Evolutionary conservation across 1,140 invertebrate species (phyloP), one percentile per base, ranked within the genome.

Genomic region (Drosophila subpulchrella): DNA sequence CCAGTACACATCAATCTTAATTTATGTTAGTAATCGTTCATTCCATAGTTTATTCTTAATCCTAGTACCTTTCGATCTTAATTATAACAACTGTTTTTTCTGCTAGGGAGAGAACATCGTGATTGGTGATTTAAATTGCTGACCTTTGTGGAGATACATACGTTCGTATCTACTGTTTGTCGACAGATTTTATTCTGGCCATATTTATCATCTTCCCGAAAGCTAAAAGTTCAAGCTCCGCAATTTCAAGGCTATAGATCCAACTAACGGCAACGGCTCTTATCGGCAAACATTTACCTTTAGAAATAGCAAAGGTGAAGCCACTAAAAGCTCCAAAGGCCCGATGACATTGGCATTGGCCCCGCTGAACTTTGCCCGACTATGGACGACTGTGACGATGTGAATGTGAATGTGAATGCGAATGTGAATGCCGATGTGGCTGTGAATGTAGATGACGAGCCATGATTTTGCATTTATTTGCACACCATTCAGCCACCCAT

Each of bases 391-490:
- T 54, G 50, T 48, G 73, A 32, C 63, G 34, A 20, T 32, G 66
- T 10, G 32, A 6, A 8, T 10, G 32, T 8, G n/a, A 42, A n/a
- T 46, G 42, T 20, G 42, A 46, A 59, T 62, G 27, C 32, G 32
- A 8, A n/a, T 46, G 42, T 46, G 42, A 46, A 59, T 62, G 27
- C 32, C 20, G 20, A 8, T 10, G 32, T 8, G n/a, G 17, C n/a
- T 46, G 42, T 46, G 42, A 46, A 59, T 62, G 27, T 42, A 36
- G 17, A 63, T 75, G 73, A 75, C 73, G 73, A 75, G 50, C 55
- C 32, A 77, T 77, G 75, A 77, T 68, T 77, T 68, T 77, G 75
- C 73, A 77, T 77, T 77, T 68, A 77, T 76, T 77, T 77, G 63
- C 74, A 77, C 74, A 55, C 74, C 42, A 44, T 75, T 56, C 15